Evolutionary conservation across 2,888 invertebrate genomes (phyloP), one percentile per base, ranked within the genome.

Genomic region (Julus scandinavius): DNA sequence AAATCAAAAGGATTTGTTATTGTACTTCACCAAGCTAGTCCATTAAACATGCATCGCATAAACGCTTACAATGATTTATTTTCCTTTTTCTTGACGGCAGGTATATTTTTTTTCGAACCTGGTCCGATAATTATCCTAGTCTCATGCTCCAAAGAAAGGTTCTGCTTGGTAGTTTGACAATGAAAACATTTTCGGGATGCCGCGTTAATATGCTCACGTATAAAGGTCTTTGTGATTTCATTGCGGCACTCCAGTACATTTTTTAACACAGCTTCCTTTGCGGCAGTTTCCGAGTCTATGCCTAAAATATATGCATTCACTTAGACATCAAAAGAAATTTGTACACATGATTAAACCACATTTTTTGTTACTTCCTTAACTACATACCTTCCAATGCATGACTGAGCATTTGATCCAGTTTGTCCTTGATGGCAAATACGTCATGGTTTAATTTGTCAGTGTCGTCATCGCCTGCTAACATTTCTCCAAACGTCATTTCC

Each of bases 401-500:
- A 9, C 40, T 72, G 41, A 89, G 40, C 17, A 87, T 86, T 20
- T 84, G 63, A 9, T 87, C n/a, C 49, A 89, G 29, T 85, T 72
- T 85, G 15, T 63, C 86, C 15, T 87, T 49, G 3, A 87, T 83
- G 11, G 54, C 15, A 40, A 87, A n/a, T 54, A 20, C 45, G 20
- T 83, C 72, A 45, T 91, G 87, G 0, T 91, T 86, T 20, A 4
- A n/a, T n/a, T 63, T 63, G 13, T 89, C 89, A 83, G 89, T 90
- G 41, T 90, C 90, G 86, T 91, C 45, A 72, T 90, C 90, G 11
- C 90, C 90, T 50, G 88, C 85, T 7, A 90, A 90, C 41, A 88
- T 83, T 9, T 92, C 90, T 89, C 92, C 92, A 87, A 95, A 95
- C 45, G 96, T 92, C 84, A 90, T 89, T 40, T 89, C 89, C 40